Conservation (phyloP, 2,888 invertebrate species). For the Uloborus plumipes region DNA sequence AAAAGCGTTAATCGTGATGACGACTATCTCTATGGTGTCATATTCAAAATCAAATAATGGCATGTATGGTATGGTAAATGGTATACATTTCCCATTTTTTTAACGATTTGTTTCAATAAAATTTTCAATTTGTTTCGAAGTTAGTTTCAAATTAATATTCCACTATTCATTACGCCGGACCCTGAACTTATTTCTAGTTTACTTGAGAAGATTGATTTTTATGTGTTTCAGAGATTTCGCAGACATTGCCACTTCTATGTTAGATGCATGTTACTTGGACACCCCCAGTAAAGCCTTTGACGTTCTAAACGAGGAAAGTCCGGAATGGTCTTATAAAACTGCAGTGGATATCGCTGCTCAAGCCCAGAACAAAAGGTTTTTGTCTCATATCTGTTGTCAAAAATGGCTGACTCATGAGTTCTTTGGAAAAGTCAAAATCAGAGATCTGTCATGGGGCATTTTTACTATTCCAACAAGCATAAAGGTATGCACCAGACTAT, state of each 20-base stretch:
- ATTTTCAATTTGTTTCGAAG: too few species aligned
- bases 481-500: conserved; percentile 68
- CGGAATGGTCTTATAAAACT: conserved; percentile 71
- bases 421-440: conserved; percentile 70
- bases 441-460: conserved; percentile 70
- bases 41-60: too few species aligned
- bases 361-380: conserved; percentile 71
- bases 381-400: conserved; percentile 74
- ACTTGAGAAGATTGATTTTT: too few species aligned
- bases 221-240: conserved; percentile 66
- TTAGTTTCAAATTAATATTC: too few species aligned
- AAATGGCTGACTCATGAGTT: conserved; percentile 73
- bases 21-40: too few species aligned
- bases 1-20: too few species aligned
- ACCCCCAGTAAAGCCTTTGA: conserved; percentile 70
- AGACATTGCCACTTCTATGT: conserved; percentile 68
- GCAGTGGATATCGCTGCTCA: conserved; percentile 72
- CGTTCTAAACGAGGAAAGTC: conserved; percentile 70
- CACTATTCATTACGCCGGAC: too few species aligned
- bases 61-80: too few species aligned
- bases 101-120: too few species aligned
- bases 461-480: conserved; percentile 70
- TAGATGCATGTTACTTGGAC: conserved; percentile 70
- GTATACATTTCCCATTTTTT: too few species aligned
- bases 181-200: too few species aligned